A percentile compares a stretch with the other conserved stretches of the same genome.
These are phyloP conservation scores for Epirrhoe tristata DNA, from an alignment of 2,888 invertebrate genomes.

Conservation along the genomic window DNA sequence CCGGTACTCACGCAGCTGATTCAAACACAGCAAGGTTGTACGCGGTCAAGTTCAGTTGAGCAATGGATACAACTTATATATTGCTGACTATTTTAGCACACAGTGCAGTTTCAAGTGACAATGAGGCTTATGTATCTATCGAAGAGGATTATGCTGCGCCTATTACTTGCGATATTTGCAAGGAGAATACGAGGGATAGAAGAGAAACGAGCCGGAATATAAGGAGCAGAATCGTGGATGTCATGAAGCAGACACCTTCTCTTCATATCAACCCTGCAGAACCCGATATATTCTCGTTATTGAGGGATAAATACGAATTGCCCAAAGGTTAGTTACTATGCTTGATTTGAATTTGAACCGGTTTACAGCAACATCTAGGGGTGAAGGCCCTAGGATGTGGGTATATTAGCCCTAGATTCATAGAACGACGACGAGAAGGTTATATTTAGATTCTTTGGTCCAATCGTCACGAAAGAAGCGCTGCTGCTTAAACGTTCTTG, in stretches of 20 bases:
- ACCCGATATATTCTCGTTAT: slow-evolving; percentile 61
- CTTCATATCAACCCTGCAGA: slow-evolving; percentile 56
- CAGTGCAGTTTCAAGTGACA: slow-evolving; percentile 26
- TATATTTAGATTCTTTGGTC: neutral
- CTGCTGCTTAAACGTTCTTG: no score
- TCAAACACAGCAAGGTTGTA: slow-evolving; percentile 43
- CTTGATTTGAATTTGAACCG: neutral
- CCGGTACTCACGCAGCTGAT: slow-evolving; percentile 18
- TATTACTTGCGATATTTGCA: slow-evolving; percentile 53
- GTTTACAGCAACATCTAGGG: neutral
- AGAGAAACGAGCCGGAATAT: slow-evolving; percentile 42
- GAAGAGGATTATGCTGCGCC: slow-evolving; percentile 58
- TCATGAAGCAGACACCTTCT: slow-evolving; percentile 65
- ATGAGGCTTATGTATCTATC: slow-evolving; percentile 48
- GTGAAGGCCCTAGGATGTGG: neutral
- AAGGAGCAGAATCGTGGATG: slow-evolving; percentile 65
- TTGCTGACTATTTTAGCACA: slow-evolving; percentile 30
- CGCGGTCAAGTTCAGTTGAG: slow-evolving; percentile 49
- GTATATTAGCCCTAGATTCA: neutral
- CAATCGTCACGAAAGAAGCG: neutral
- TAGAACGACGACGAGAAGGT: neutral
- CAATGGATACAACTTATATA: slow-evolving; percentile 34
- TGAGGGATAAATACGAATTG: slow-evolving; percentile 68
- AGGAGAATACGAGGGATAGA: slow-evolving; percentile 49
- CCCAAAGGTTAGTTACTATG: slow-evolving; percentile 65